Evolutionary conservation across 2,888 invertebrate species (phyloP), one percentile per base, ranked within the genome.

Genomic region (Agriotes lineatus): DNA sequence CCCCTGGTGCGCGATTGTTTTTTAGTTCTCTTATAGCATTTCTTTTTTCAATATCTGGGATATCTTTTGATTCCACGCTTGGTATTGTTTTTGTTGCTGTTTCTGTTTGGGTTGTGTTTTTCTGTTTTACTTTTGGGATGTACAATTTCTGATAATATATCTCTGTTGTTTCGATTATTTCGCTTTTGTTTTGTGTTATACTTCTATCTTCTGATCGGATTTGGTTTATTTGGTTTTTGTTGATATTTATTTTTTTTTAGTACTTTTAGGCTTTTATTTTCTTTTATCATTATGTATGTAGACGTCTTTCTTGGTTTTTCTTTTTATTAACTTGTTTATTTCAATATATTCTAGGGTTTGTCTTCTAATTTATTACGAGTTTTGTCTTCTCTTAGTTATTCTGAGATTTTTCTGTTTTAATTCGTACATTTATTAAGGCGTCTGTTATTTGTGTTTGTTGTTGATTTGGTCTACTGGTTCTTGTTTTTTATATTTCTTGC

Each of bases 121-220:
- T 39, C 4, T n/a, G n/a, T n/a, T n/a, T n/a, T n/a, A n/a, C n/a
- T n/a, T n/a, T n/a, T n/a, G n/a, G n/a, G n/a, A n/a, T 39, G 39
- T 39, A 39, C 14, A 39, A 39, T 4, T 39, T 39, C 14, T 33
- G 33, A 33, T 39, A 10, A 39, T 39, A 39, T 39, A 4, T 39
- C n/a, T 10, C 39, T 39, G n/a, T 39, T 39, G 39, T 12, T 39
- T n/a, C n/a, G n/a, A n/a, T n/a, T n/a, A n/a, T n/a, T n/a, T n/a
- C n/a, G n/a, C n/a, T n/a, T n/a, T n/a, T 39, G 39, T 39, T 39
- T 39, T 39, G 33, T 39, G 39, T 39, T 12, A 39, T 39, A 9
- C n/a, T 39, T 39, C 39, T 12, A 12, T 39, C 39, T 39, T 39
- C 39, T 39, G 39, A 9, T 12, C 3, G 39, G 39, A 39, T 39